Conservation (phyloP, 2,113 vertebrate species). For the Anoura caudifer region DNA sequence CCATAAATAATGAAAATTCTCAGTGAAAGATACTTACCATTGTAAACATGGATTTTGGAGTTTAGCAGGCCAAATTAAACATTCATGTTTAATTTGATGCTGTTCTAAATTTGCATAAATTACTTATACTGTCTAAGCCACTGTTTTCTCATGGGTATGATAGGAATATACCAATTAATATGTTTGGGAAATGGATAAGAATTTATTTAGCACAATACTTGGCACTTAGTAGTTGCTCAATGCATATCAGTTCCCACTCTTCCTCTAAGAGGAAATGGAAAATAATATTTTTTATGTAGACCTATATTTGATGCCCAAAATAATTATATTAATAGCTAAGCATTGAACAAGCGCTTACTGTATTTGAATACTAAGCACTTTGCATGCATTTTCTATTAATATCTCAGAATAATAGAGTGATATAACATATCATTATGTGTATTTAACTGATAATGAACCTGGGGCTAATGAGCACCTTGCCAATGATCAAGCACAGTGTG, state of each 20-base stretch:
- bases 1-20: background rate
- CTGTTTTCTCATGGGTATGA: background rate
- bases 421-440: background rate
- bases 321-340: background rate
- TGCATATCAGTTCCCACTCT: background rate
- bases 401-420: background rate
- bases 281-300: background rate
- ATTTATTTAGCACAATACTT: background rate
- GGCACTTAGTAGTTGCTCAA: background rate
- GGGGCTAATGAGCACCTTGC: background rate
- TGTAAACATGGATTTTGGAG: background rate
- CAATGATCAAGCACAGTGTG: background rate
- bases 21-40: background rate
- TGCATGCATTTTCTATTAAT: background rate
- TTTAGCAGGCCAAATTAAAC: background rate
- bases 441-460: background rate
- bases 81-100: background rate
- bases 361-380: background rate
- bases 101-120: background rate
- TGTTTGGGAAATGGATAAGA: background rate
- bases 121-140: background rate
- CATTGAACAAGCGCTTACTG: background rate
- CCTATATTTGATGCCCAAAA: background rate
- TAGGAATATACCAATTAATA: background rate
- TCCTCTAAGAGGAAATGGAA: background rate